These are phyloP conservation scores for Eriocheir sinensis DNA, from an alignment of 1,140 invertebrate species.

Conservation along the genomic window DNA sequence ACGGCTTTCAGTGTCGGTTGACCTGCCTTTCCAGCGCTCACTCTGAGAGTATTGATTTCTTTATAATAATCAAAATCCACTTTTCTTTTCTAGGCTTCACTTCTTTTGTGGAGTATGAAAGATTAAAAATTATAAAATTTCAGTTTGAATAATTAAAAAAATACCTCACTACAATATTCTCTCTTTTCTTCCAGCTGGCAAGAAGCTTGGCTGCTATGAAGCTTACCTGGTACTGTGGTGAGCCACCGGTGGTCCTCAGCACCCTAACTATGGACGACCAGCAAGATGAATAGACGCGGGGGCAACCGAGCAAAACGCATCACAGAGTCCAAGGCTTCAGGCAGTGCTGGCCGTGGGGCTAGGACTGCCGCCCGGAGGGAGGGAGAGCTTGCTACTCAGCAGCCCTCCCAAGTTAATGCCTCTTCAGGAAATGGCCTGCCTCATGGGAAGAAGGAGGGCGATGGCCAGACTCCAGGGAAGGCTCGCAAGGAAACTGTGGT, in stretches of 20 bases:
- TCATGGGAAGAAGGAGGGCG: slow-evolving; percentile 63
- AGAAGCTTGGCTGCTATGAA: slow-evolving; percentile 63
- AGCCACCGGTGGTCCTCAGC: slow-evolving; percentile 69
- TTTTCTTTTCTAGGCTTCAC: not conserved
- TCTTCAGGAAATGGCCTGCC: slow-evolving; percentile 40
- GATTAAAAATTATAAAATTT: not conserved
- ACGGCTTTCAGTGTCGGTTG: no score
- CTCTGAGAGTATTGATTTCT: no score
- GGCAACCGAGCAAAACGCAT: slow-evolving; percentile 74
- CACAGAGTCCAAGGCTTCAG: slow-evolving; percentile 68
- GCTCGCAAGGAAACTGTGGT: slow-evolving; percentile 37
- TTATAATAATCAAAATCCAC: no score
- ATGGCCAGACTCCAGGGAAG: slow-evolving; percentile 49
- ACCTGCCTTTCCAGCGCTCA: no score
- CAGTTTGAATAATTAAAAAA: not conserved
- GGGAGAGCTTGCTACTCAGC: slow-evolving; percentile 57
- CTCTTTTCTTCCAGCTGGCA: not conserved
- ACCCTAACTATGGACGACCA: slow-evolving; percentile 72
- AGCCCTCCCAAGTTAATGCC: slow-evolving; percentile 24
- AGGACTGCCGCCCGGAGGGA: slow-evolving; percentile 63
- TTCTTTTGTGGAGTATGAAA: no score
- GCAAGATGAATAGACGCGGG: slow-evolving; percentile 74
- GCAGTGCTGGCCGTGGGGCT: slow-evolving; percentile 62
- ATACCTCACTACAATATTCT: not conserved
- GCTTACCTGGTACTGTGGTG: slow-evolving; percentile 69